phyloP scores from a whole-genome alignment of 2,797 vertebrate genomes.

The Enteromius afrohamiltoni region DNA sequence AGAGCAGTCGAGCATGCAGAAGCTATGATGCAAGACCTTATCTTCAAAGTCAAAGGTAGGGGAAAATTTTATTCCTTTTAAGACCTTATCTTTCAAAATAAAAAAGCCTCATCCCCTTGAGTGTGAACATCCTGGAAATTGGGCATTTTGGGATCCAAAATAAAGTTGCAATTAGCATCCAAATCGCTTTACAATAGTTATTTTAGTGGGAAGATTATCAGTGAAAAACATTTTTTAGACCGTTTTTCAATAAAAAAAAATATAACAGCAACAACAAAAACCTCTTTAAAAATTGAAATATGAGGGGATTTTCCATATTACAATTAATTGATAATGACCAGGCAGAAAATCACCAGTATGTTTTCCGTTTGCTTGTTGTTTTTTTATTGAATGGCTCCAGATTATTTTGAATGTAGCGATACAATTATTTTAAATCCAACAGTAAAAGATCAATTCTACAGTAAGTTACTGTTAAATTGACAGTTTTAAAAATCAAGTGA shows the following conservation, averaged over 20 bases:
- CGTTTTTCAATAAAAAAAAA: neutral
- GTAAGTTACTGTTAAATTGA: neutral
- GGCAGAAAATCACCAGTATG: neutral
- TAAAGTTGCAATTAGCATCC: slow-evolving; percentile 5
- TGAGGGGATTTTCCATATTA: neutral
- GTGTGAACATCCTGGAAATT: slow-evolving; percentile 48
- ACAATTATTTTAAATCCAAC: neutral
- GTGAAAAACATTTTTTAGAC: neutral
- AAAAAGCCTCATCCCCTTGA: slow-evolving; percentile 40
- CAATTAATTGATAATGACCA: neutral
- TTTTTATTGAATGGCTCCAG: neutral
- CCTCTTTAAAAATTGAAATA: neutral
- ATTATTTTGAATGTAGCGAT: neutral
- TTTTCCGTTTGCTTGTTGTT: neutral
- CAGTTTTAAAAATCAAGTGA: neutral
- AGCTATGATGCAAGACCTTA: slow-evolving; percentile 18
- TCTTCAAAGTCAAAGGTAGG: slow-evolving; percentile 47
- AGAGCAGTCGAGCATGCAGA: slow-evolving; percentile 29
- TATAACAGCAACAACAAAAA: neutral
- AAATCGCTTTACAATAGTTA: neutral
- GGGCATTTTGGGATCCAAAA: slow-evolving; percentile 22
- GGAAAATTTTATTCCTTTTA: slow-evolving; percentile 30
- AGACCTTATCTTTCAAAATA: slow-evolving; percentile 37
- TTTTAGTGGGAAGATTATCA: neutral
- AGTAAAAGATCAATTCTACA: neutral